Percentiles rank a stretch among this genome's conserved stretches.
phyloP scores from a whole-genome alignment of 2,113 vertebrate species.

The Rhinogobius similis region DNA sequence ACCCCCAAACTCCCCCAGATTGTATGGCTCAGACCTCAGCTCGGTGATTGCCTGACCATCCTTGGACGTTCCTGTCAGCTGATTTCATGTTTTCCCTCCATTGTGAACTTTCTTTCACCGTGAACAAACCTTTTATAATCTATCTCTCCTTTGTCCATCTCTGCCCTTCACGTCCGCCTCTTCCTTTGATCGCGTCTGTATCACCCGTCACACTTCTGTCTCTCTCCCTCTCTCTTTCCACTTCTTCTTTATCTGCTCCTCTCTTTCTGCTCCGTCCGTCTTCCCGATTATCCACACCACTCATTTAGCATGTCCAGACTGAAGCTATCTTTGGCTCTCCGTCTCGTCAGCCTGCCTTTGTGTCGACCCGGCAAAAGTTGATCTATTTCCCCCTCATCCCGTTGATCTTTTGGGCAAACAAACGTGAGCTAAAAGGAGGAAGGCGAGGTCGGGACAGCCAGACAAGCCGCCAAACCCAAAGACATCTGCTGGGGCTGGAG shows the following conservation, averaged over 20 bases:
- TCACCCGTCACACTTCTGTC: constrained; percentile 30
- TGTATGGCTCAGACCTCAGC: no score
- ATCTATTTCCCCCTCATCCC: constrained; percentile 75
- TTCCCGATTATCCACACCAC: constrained; percentile 62
- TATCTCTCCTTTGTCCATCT: background rate
- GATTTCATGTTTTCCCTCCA: background rate
- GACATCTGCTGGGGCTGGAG: constrained; percentile 70
- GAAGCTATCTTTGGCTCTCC: constrained; percentile 48
- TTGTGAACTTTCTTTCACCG: background rate
- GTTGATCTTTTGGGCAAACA: constrained; percentile 79
- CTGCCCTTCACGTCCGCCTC: constrained; percentile 7
- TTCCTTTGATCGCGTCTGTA: constrained; percentile 12
- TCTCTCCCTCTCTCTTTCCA: constrained; percentile 2
- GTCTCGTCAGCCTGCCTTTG: constrained; percentile 57
- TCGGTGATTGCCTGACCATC: background rate
- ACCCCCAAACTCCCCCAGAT: no score
- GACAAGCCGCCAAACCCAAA: constrained; percentile 52
- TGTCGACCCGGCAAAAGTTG: constrained; percentile 75
- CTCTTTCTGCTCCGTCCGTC: constrained; percentile 52
- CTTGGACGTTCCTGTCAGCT: background rate
- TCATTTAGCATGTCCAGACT: constrained; percentile 54
- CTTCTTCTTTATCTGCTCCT: constrained; percentile 57
- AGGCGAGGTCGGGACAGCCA: constrained; percentile 46
- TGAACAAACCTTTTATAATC: constrained; percentile 7
- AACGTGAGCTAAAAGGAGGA: constrained; percentile 50